These are phyloP conservation scores for Phalacrocorax pelagicus DNA, from an alignment of 2,113 vertebrate genomes.

Conservation along the genomic window DNA sequence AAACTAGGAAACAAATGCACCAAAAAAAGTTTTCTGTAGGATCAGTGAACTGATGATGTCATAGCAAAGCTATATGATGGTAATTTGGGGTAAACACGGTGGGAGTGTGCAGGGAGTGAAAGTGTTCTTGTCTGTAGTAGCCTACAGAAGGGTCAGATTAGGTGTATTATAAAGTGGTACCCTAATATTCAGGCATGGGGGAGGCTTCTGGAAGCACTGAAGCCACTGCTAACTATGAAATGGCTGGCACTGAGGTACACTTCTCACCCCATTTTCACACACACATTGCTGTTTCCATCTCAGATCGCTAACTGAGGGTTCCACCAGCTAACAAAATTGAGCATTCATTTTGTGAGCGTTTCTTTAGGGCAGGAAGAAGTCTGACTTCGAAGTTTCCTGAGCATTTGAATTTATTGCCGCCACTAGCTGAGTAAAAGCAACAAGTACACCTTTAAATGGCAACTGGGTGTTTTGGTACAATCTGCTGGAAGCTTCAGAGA, in stretches of 20 bases:
- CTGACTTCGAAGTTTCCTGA: neutral
- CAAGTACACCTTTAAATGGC: neutral
- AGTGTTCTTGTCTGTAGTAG: neutral
- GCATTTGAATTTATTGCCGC: neutral
- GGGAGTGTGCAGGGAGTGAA: neutral
- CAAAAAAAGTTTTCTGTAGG: fast-evolving
- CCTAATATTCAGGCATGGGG: neutral
- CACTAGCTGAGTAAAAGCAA: neutral
- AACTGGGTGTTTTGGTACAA: neutral
- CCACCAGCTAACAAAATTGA: neutral
- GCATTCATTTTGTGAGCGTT: neutral
- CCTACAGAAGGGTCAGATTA: neutral
- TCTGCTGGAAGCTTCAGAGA: neutral
- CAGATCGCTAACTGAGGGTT: neutral
- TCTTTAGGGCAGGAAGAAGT: neutral
- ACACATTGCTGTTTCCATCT: neutral
- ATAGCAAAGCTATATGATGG: neutral
- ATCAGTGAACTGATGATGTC: neutral
- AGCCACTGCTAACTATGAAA: neutral
- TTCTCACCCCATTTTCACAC: neutral
- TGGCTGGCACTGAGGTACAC: neutral
- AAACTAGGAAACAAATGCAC: neutral
- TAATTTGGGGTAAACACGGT: fast-evolving
- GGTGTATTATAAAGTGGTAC: neutral
- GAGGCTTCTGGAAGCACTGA: neutral